Evolutionary conservation across 2,797 vertebrate species (phyloP).

Genomic region (Ctenosaura bakeri): DNA sequence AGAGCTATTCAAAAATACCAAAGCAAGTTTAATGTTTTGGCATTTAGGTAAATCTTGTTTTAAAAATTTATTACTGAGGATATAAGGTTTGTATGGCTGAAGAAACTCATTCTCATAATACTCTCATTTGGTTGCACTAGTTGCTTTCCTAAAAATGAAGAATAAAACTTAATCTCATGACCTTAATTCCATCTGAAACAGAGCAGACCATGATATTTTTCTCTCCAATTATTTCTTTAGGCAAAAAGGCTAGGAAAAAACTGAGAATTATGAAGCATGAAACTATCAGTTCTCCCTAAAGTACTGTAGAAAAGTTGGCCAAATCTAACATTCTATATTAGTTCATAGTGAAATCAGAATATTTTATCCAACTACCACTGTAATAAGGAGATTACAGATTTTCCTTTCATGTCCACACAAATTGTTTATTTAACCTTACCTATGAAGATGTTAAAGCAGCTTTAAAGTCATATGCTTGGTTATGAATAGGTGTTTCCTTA

Average conservation of each 20-base stretch:
- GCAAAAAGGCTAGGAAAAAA: neutral
- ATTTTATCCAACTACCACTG: neutral
- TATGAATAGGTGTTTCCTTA: neutral
- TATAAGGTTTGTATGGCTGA: neutral
- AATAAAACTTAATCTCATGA: neutral
- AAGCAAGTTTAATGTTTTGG: constrained; percentile 47
- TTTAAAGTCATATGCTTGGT: neutral
- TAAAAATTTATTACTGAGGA: neutral
- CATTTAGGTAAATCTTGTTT: constrained; percentile 46
- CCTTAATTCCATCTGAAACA: constrained; percentile 1
- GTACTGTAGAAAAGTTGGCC: neutral
- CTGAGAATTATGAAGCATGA: neutral
- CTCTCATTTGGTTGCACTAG: neutral
- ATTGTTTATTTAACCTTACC: neutral
- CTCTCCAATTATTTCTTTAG: neutral
- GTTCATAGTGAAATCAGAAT: neutral
- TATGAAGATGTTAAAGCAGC: neutral
- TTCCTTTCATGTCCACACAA: neutral
- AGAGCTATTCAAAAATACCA: constrained; percentile 45
- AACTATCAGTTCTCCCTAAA: neutral
- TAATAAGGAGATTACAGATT: neutral
- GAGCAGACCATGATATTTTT: neutral
- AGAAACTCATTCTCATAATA: constrained; percentile 14
- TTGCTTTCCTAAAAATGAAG: constrained; percentile 8
- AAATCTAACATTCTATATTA: neutral